These are phyloP conservation scores for Beroe forskalii DNA, from an alignment of 37 sponge, comb jelly and placozoan species.

Conservation along the genomic window DNA sequence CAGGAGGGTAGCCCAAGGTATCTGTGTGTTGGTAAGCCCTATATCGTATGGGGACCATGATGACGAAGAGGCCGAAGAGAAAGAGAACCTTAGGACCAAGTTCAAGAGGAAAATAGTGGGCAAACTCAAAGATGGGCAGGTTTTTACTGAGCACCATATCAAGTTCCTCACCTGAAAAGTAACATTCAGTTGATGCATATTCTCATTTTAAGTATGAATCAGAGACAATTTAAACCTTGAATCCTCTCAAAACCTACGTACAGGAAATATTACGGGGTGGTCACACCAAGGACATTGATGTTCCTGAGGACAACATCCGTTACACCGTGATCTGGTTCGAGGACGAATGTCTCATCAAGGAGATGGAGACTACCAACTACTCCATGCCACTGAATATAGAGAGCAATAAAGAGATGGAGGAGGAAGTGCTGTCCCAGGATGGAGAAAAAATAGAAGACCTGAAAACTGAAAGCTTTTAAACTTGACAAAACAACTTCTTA, in stretches of 20 bases:
- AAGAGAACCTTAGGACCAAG: slow-evolving; percentile 11
- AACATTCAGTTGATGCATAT: too few species aligned
- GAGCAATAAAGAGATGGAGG: too few species aligned
- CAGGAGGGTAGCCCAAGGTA: slow-evolving; percentile 22
- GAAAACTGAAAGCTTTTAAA: too few species aligned
- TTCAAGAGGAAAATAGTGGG: slow-evolving; percentile 36
- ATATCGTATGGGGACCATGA: slow-evolving; percentile 12
- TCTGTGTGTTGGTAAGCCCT: slow-evolving; percentile 36
- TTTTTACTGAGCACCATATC: too few species aligned
- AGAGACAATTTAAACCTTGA: too few species aligned
- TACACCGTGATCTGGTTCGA: neutral
- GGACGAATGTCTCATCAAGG: too few species aligned
- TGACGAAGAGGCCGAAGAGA: neutral
- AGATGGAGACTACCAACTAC: neutral
- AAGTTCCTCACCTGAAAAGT: too few species aligned
- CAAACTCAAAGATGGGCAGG: neutral
- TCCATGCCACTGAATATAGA: neutral
- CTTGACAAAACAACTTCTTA: too few species aligned
- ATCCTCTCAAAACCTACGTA: too few species aligned
- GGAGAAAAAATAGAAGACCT: too few species aligned
- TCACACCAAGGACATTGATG: slow-evolving; percentile 6
- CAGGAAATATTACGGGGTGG: neutral
- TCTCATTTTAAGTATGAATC: too few species aligned
- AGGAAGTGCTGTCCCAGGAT: too few species aligned
- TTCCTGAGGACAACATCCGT: neutral